phyloP scores from a whole-genome alignment of 2,888 invertebrate genomes.

The Lochmaea capreae region DNA sequence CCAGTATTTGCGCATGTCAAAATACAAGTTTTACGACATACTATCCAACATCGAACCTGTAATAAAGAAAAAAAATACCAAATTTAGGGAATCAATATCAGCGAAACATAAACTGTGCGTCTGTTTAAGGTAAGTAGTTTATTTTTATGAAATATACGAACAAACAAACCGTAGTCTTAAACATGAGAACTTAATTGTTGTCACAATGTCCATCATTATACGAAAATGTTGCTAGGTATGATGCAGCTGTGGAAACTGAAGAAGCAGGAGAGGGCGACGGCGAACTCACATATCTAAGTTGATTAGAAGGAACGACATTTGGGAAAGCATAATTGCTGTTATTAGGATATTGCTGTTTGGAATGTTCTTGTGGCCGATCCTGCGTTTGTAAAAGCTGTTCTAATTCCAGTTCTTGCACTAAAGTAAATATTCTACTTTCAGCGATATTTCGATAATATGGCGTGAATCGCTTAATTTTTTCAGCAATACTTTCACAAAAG shows the following conservation, averaged over 20 bases:
- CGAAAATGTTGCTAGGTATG: neutral
- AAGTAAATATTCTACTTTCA: slow-evolving; percentile 22
- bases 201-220: slow-evolving; percentile 1
- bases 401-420: no score
- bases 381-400: no score
- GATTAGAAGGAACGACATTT: slow-evolving; percentile 1
- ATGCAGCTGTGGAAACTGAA: slow-evolving; percentile 1
- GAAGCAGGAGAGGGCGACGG: slow-evolving; percentile 1
- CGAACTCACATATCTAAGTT: neutral
- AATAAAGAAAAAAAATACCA: slow-evolving; percentile 2
- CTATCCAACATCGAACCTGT: slow-evolving; percentile 1
- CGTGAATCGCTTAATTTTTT: slow-evolving; percentile 22
- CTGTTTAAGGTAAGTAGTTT: neutral
- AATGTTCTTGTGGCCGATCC: no score
- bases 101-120: slow-evolving; percentile 1
- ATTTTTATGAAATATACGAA: neutral
- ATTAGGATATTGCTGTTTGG: no score
- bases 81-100: neutral
- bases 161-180: neutral
- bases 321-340: neutral
- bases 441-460: slow-evolving; percentile 21
- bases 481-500: slow-evolving; percentile 28
- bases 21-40: slow-evolving; percentile 5
- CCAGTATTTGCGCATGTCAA: slow-evolving; percentile 5
- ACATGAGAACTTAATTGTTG: slow-evolving; percentile 1